phyloP scores from a whole-genome alignment of 2,113 vertebrate species.

The Cisticola juncidis region DNA sequence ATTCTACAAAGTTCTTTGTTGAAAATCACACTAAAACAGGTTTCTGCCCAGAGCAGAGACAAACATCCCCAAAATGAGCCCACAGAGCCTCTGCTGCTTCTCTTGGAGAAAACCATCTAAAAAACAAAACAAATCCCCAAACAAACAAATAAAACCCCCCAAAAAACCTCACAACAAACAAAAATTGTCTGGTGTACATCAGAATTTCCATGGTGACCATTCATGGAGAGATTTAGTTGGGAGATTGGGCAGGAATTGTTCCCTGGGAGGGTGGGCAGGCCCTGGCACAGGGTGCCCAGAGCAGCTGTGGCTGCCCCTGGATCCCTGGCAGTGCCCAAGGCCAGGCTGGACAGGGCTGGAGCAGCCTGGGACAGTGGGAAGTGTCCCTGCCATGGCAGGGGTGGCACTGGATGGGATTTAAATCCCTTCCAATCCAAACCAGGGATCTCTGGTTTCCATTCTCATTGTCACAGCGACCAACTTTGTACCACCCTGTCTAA shows the following conservation, averaged over 20 bases:
- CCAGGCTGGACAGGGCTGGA: not conserved
- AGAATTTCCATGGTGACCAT: not conserved
- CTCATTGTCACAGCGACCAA: not conserved
- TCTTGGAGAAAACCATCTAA: not conserved
- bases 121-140: rapidly evolving
- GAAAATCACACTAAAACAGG: not conserved
- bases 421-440: not conserved
- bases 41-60: not conserved
- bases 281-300: not conserved
- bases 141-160: not conserved
- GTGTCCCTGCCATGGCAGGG: not conserved
- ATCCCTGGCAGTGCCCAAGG: not conserved
- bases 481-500: not conserved
- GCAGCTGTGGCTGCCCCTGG: not conserved
- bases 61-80: not conserved
- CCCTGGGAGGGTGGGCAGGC: not conserved
- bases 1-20: not conserved
- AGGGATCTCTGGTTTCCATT: not conserved
- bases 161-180: not conserved
- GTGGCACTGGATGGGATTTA: rapidly evolving
- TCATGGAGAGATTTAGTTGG: not conserved
- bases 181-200: not conserved
- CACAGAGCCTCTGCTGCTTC: not conserved
- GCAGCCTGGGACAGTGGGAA: not conserved
- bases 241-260: not conserved